Evolutionary conservation across 2,797 vertebrate genomes (phyloP), one percentile per base, ranked within the genome.

Genomic region (Chelon labrosus): DNA sequence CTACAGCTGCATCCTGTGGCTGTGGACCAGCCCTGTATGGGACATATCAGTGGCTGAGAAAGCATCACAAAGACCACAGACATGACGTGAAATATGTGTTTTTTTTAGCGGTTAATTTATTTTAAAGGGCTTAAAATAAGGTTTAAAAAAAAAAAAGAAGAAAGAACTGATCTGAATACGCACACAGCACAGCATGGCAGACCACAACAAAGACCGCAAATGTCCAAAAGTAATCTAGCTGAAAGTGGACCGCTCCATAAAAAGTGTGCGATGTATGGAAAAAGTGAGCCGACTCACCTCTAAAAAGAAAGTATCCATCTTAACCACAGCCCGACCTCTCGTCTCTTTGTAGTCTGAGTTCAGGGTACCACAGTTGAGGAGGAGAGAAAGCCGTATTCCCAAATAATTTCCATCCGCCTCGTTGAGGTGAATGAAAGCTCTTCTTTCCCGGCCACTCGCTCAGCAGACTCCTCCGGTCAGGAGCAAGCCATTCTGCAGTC

Each of bases 251-350:
- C 52, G 8, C 38, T 22, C 1, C 13, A 2, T 44, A 3, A 44
- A 13, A 42, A 7, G 3, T 2, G 1, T 8, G 35, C 2, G 27
- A 3, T 11, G n/a, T 0, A 8, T 1, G 8, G 8, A 31, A 0
- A 53, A 71, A 49, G 9, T 25, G 1, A 17, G 3, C 4, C 0
- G 35, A 74, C 82, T 78, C 41, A 93, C 93, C 89, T 93, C 91
- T 39, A 38, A 16, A 68, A 91, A 91, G 84, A 92, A 92, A 14
- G 83, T 85, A 56, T 94, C 91, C 93, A 94, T 94, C 47, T 68
- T 51, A 9, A 49, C 5, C 53, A 20, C 13, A 1, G 60, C 11
- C 69, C 46, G 75, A 77, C 60, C 81, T 83, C 76, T 39, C 79
- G 77, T 87, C 81, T 84, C 85, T 91, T 90, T 87, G 84, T 91